Percentiles rank a stretch among this genome's conserved stretches.
phyloP scores from a whole-genome alignment of 2,888 invertebrate species.

The Pseudoips prasinana region DNA sequence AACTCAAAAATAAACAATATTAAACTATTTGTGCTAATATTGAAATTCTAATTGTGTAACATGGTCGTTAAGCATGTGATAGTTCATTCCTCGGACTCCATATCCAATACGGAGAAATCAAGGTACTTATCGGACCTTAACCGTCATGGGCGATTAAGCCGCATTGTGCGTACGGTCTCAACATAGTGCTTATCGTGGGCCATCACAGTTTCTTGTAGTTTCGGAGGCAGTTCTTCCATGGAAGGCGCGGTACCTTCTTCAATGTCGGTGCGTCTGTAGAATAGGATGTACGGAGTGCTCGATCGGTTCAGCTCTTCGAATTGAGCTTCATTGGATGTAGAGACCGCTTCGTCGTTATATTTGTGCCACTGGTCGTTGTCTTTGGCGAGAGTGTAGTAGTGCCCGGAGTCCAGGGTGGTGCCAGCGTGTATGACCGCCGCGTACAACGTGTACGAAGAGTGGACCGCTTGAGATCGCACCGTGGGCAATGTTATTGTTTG shows the following conservation, averaged over 20 bases:
- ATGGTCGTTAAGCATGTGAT: too few species aligned
- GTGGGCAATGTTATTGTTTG: conserved; percentile 77
- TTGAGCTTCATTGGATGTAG: conserved; percentile 80
- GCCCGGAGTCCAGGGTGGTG: conserved; percentile 91
- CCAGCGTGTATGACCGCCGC: conserved; percentile 94
- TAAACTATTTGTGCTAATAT: too few species aligned
- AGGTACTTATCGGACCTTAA: conserved; percentile 52
- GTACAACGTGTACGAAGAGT: conserved; percentile 85
- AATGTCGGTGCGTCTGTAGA: conserved; percentile 83
- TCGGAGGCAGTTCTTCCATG: conserved; percentile 55
- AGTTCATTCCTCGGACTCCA: conserved; percentile 25
- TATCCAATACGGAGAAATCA: conserved; percentile 51
- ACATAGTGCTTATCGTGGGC: conserved; percentile 62
- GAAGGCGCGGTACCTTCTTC: conserved; percentile 54
- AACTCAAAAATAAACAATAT: too few species aligned
- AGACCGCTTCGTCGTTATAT: conserved; percentile 91
- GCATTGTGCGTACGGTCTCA: conserved; percentile 48
- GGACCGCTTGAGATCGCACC: conserved; percentile 53
- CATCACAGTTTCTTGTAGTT: conserved; percentile 50
- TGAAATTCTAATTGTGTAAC: too few species aligned
- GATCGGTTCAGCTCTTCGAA: conserved; percentile 85
- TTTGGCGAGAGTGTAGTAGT: conserved; percentile 92
- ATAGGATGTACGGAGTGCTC: conserved; percentile 92
- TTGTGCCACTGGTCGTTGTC: conserved; percentile 88
- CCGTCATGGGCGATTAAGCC: conserved; percentile 54